Base-by-base conservation (phyloP, 2,797 vertebrate genomes). In the Setipinna tenuifilis region DNA sequence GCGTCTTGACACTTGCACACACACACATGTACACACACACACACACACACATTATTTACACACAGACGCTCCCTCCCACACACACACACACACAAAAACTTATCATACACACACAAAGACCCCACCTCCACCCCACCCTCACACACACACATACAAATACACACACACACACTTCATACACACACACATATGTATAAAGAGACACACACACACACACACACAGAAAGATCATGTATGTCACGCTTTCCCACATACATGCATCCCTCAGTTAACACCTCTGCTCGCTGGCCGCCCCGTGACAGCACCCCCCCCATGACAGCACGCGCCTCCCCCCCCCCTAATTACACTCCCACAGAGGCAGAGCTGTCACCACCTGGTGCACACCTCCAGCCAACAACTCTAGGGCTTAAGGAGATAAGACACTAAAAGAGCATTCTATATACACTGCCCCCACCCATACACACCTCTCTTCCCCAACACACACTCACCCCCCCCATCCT, bases 381-480 rank as follows among this genome's bases (percentile, higher is more conserved):
- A 4, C 71, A 0, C 17, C 71, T 21, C 71, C 35, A 78, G 35
- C 41, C 31, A 78, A 41, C 65, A 71, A 44, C 71, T 44, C 6
- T 44, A 78, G 50, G 31, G 35, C 71, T 78, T 78, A 21, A 16
- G 19, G 21, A 44, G 16, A 35, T 17, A 21, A 44, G 35, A 31
- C 35, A 25, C 71, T 35, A 78, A 78, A 78, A 78, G 31, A 78
- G 71, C 71, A 78, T 78, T 44, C 71, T 35, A 78, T 78, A 78
- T 44, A 44, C 71, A 78, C 31, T 28, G 9, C 50, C 2, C 50
- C 9, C 50, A 2, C 50, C 7, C 50, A 54, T 14, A 54, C 50
- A 48, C 46, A 48, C 46, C 46, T 48, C 46, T 4, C 46, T 4
- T 41, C 6, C 7, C 50, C 50, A 14, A 54, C 50, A 54, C 28